Evolutionary conservation across 2,797 vertebrate species (phyloP).

Genomic region (Jordanella pulchra): DNA sequence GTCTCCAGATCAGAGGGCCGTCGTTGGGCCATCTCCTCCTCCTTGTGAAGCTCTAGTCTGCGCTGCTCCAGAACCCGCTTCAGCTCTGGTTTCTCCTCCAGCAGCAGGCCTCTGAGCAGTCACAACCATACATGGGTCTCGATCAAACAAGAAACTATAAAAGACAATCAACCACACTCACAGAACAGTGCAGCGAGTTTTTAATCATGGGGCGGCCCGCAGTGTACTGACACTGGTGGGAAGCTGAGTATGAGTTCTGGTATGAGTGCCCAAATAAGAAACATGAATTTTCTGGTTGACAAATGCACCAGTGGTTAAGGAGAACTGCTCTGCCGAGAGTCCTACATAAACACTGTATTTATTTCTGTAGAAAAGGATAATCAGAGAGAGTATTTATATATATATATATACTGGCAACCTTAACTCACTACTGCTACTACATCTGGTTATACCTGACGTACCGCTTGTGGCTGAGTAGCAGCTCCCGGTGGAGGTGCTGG

Average conservation of each 20-base stretch:
- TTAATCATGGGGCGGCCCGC: background rate
- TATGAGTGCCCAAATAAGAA: background rate
- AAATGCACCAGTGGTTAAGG: background rate
- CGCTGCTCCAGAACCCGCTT: conserved; percentile 79
- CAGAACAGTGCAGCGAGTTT: background rate
- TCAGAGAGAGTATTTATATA: too few relatives aligned
- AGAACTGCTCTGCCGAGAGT: background rate
- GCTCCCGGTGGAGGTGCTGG: conserved; percentile 80
- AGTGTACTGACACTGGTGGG: background rate
- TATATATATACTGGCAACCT: background rate
- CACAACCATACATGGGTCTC: conserved; percentile 25
- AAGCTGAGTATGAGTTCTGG: background rate
- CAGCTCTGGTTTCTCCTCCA: conserved; percentile 80
- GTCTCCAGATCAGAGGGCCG: conserved; percentile 80
- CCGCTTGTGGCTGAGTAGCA: conserved; percentile 83
- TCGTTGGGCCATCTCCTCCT: conserved; percentile 73
- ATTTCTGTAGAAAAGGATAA: too few relatives aligned
- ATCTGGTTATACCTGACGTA: conserved; percentile 27
- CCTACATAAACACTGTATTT: background rate
- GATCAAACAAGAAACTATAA: background rate
- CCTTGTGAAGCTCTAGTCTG: conserved; percentile 74
- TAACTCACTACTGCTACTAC: background rate
- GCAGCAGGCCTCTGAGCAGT: conserved; percentile 73
- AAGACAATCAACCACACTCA: background rate
- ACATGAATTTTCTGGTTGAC: background rate